phyloP scores from a whole-genome alignment of 2,888 invertebrate genomes.

The Neoitamus cyanurus region DNA sequence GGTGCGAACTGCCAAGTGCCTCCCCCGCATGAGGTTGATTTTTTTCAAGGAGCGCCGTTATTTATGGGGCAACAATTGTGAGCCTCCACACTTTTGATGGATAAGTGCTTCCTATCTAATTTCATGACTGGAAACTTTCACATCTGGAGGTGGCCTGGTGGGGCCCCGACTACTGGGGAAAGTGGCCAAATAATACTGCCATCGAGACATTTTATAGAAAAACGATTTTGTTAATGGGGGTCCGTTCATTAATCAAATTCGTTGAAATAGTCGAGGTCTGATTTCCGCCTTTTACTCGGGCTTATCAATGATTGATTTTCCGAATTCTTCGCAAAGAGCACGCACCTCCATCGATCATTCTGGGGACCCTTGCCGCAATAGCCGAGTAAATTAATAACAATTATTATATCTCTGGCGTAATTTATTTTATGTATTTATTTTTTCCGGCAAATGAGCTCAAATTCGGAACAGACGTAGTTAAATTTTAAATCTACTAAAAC shows the following conservation, averaged over 20 bases:
- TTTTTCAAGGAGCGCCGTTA: not conserved
- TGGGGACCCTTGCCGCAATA: not conserved
- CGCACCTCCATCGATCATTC: not conserved
- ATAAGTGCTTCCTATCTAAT: not conserved
- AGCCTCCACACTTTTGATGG: constrained; percentile 3
- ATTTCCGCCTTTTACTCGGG: not conserved
- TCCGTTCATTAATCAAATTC: not conserved
- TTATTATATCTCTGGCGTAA: not conserved
- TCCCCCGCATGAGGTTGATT: not conserved
- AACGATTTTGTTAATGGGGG: not conserved
- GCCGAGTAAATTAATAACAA: not conserved
- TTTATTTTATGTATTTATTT: not conserved
- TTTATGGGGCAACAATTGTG: constrained; percentile 10
- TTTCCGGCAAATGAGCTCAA: not conserved
- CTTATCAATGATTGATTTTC: not conserved
- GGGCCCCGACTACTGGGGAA: not conserved
- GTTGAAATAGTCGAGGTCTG: not conserved
- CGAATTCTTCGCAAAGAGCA: not conserved
- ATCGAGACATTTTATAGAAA: not conserved
- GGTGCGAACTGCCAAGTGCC: not conserved
- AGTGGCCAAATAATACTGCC: not conserved
- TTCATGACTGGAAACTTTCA: not conserved
- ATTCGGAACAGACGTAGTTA: too few species aligned
- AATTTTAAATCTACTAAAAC: too few species aligned
- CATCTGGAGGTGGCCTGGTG: not conserved